Conservation (phyloP, 2,797 vertebrate species). For the Gymnothorax javanicus region DNA sequence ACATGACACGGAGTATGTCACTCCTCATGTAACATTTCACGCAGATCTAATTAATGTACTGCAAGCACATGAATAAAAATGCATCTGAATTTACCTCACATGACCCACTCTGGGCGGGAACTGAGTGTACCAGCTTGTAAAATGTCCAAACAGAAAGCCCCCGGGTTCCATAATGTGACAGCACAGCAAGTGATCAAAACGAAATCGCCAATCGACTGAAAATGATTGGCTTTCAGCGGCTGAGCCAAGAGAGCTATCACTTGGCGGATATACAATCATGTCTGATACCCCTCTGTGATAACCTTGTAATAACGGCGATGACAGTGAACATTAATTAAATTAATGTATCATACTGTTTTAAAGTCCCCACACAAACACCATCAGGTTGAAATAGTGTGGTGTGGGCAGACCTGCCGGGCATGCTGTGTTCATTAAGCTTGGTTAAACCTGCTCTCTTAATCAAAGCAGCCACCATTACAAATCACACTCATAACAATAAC, state of each 20-base stretch:
- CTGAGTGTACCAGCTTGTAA: neutral
- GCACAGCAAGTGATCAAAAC: neutral
- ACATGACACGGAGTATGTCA: neutral
- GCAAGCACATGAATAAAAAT: neutral
- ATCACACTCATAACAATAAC: neutral
- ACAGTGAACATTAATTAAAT: conserved; percentile 18
- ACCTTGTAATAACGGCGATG: conserved; percentile 2
- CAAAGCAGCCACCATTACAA: conserved; percentile 6
- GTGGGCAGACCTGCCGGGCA: neutral
- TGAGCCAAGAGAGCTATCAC: neutral
- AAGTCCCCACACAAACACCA: neutral
- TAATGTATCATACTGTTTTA: conserved; percentile 3
- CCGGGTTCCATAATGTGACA: neutral
- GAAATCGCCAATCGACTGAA: neutral
- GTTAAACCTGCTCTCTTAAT: conserved; percentile 9
- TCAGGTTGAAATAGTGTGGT: neutral
- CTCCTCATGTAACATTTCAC: neutral
- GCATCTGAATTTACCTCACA: neutral
- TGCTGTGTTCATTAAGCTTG: neutral
- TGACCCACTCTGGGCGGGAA: no score
- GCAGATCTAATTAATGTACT: neutral
- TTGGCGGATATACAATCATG: conserved; percentile 5
- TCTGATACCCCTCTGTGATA: conserved; percentile 12
- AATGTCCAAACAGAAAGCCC: neutral
- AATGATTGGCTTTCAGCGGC: neutral